A percentile compares a stretch with the other conserved stretches of the same genome.
phyloP scores from a whole-genome alignment of 2,888 invertebrate species.

The Rhopalosiphum nymphaeae region DNA sequence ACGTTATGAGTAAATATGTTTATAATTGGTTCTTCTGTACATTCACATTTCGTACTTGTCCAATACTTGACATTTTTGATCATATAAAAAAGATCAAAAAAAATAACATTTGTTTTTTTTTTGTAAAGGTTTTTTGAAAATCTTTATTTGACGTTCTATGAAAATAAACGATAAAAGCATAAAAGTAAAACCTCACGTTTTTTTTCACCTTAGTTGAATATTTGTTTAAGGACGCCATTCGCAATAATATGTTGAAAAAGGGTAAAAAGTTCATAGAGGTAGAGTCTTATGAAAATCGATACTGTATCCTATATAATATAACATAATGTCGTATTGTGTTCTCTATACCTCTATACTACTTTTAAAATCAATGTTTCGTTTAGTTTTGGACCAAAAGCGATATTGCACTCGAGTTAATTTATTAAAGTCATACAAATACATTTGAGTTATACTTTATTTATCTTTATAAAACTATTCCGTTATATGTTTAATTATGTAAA shows the following conservation, averaged over 20 bases:
- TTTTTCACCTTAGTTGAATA: neutral
- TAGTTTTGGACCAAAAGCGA: neutral
- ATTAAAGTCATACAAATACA: neutral
- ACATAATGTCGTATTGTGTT: neutral
- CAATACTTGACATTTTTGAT: neutral
- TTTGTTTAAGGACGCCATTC: conserved; percentile 5
- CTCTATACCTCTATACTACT: neutral
- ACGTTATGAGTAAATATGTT: neutral
- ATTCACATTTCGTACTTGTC: neutral
- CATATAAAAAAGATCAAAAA: neutral
- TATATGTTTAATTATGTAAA: neutral
- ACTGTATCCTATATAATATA: neutral
- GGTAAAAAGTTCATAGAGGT: neutral
- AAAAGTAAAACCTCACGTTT: conserved; percentile 30
- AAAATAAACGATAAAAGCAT: neutral
- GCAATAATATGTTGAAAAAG: neutral
- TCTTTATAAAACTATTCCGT: neutral
- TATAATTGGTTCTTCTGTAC: neutral
- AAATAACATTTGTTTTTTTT: conserved; percentile 8
- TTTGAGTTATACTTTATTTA: neutral
- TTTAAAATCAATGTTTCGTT: neutral
- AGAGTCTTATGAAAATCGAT: neutral
- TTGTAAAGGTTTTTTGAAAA: neutral
- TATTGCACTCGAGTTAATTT: neutral
- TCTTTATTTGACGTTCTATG: neutral